A percentile compares a stretch with the other conserved stretches of the same genome.
Evolutionary conservation across 2,113 vertebrate species (phyloP).

Genomic region (Apteryx mantelli): DNA sequence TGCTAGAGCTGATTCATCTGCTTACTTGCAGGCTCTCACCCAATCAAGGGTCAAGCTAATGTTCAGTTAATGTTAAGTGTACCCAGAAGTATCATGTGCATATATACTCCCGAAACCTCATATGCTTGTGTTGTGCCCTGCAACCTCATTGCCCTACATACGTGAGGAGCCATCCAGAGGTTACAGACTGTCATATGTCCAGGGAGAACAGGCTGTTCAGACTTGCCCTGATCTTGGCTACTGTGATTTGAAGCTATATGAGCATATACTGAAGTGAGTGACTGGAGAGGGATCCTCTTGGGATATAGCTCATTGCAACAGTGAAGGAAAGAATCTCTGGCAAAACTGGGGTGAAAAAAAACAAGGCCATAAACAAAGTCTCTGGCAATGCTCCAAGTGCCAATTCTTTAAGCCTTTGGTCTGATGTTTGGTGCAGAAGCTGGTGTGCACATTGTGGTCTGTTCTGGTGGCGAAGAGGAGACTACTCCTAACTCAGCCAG

Average conservation of each 20-base stretch:
- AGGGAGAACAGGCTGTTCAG: not conserved
- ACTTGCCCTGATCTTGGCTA: not conserved
- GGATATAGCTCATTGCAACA: not conserved
- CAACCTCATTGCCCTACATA: not conserved
- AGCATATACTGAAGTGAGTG: not conserved
- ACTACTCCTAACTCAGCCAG: not conserved
- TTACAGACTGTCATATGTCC: not conserved
- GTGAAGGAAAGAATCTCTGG: not conserved
- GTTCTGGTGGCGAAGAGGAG: not conserved
- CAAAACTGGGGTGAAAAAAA: not conserved
- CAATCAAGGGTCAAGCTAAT: not conserved
- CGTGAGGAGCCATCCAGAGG: not conserved
- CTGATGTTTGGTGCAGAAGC: not conserved
- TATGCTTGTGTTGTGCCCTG: not conserved
- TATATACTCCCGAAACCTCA: not conserved
- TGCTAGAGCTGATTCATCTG: not conserved
- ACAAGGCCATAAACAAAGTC: not conserved
- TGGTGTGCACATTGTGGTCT: not conserved
- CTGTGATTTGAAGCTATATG: not conserved
- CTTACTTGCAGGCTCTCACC: not conserved
- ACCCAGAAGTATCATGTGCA: not conserved
- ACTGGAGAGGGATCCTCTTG: not conserved
- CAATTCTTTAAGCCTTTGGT: not conserved
- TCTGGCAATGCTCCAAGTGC: not conserved
- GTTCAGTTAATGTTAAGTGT: not conserved